Percentiles rank a stretch among this genome's conserved stretches.
phyloP scores from a whole-genome alignment of 2,888 invertebrate genomes.

The Tiliacea citrago region DNA sequence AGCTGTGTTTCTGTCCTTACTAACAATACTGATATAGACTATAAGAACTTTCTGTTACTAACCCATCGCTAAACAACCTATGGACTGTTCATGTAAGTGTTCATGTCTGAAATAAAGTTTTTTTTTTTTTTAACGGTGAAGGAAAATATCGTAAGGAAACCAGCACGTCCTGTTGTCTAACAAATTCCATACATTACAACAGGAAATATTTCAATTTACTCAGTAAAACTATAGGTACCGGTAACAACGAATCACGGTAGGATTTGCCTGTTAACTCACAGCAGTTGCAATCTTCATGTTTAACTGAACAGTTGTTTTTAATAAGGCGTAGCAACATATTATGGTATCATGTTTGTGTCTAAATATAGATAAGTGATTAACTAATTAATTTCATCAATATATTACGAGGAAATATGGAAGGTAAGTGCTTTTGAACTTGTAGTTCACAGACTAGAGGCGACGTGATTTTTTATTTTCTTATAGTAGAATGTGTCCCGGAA shows the following conservation, averaged over 20 bases:
- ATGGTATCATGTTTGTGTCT: neutral
- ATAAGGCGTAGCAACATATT: neutral
- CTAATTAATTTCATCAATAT: neutral
- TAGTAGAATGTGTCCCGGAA: neutral
- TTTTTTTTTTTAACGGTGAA: too few relatives aligned
- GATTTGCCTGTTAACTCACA: neutral
- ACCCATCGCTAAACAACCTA: too few relatives aligned
- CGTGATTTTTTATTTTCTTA: neutral
- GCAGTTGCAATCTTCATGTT: conserved; percentile 3
- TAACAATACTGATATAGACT: too few relatives aligned
- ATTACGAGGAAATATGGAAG: conserved; percentile 15
- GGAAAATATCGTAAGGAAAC: too few relatives aligned
- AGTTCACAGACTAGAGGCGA: neutral
- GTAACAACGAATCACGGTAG: too few relatives aligned
- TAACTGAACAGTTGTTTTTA: conserved; percentile 14
- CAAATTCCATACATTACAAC: neutral
- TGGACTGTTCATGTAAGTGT: too few relatives aligned
- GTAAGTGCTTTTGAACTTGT: conserved; percentile 16
- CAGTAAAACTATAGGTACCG: too few relatives aligned
- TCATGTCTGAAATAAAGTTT: too few relatives aligned
- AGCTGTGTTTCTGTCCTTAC: too few relatives aligned
- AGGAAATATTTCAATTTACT: neutral
- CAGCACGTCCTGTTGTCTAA: too few relatives aligned
- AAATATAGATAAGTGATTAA: neutral
- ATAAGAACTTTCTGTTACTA: too few relatives aligned